Conservation (phyloP, 2,888 invertebrate species). For the Dorcus hopei region DNA sequence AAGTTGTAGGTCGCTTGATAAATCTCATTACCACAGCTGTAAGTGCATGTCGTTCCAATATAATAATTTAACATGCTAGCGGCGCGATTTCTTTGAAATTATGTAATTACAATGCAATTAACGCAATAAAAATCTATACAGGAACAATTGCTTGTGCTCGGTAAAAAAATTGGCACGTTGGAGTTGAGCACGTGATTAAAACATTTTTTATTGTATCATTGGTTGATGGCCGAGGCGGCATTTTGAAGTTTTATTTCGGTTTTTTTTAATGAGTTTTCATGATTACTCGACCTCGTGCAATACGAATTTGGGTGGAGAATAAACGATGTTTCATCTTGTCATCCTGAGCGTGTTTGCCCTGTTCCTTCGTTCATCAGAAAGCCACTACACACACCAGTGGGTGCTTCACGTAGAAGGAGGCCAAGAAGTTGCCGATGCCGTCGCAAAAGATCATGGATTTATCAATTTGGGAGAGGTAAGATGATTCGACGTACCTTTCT, state of each 20-base stretch:
- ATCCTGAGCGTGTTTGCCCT: slow-evolving; percentile 12
- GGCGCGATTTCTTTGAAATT: too few relatives aligned
- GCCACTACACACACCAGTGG: slow-evolving; percentile 76
- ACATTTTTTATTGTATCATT: too few relatives aligned
- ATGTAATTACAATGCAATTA: too few relatives aligned
- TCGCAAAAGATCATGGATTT: slow-evolving; percentile 82
- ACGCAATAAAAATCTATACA: too few relatives aligned
- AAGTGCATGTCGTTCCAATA: not conserved
- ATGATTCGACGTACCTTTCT: too few relatives aligned
- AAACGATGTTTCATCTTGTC: slow-evolving; percentile 14
- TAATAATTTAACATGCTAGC: not conserved
- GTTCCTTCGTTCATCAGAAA: slow-evolving; percentile 11
- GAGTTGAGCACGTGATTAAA: too few relatives aligned
- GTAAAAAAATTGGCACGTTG: too few relatives aligned
- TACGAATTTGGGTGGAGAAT: slow-evolving; percentile 1
- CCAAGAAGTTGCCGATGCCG: slow-evolving; percentile 63
- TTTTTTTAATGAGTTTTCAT: not conserved
- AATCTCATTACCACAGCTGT: not conserved
- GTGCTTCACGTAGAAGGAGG: slow-evolving; percentile 76
- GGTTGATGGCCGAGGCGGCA: too few relatives aligned
- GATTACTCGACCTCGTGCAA: not conserved
- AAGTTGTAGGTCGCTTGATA: not conserved
- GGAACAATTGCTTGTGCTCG: too few relatives aligned
- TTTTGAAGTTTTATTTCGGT: too few relatives aligned
- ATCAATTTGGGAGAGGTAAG: slow-evolving; percentile 81